These are phyloP conservation scores for Cheumatopsyche charites DNA, from an alignment of 1,140 invertebrate genomes.

Conservation along the genomic window DNA sequence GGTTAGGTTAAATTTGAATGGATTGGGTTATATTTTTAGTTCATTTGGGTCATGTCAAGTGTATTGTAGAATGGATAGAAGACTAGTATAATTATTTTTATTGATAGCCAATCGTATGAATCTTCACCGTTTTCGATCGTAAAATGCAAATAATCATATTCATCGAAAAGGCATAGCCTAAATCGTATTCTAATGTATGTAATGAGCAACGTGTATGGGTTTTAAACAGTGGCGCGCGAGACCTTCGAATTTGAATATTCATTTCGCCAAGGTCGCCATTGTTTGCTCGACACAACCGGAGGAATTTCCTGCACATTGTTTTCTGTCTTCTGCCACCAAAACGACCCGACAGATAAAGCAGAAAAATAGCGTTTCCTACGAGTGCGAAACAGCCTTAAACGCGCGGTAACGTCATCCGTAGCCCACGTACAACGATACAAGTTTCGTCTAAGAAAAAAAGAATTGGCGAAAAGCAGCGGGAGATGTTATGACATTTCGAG, in stretches of 20 bases:
- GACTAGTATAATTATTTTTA: too few relatives aligned
- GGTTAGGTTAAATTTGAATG: too few relatives aligned
- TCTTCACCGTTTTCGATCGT: too few relatives aligned
- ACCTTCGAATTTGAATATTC: constrained; percentile 49
- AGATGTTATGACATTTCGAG: constrained; percentile 29
- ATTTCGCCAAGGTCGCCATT: constrained; percentile 48
- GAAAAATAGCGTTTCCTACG: neutral
- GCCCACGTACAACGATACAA: neutral
- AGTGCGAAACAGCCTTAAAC: neutral
- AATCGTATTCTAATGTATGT: neutral
- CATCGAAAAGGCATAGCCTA: too few relatives aligned
- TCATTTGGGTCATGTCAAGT: too few relatives aligned
- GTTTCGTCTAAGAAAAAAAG: neutral
- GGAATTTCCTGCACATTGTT: constrained; percentile 40
- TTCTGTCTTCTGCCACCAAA: constrained; percentile 1
- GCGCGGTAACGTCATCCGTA: neutral
- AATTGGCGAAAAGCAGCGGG: neutral
- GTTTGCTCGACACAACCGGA: constrained; percentile 40
- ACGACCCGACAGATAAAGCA: neutral
- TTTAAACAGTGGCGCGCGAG: constrained; percentile 6
- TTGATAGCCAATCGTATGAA: too few relatives aligned
- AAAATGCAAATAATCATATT: too few relatives aligned
- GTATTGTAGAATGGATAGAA: too few relatives aligned
- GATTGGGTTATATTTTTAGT: too few relatives aligned
- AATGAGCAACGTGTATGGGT: constrained; percentile 8